Conservation (phyloP, 2,888 invertebrate species). For the Drosophila tripunctata region DNA sequence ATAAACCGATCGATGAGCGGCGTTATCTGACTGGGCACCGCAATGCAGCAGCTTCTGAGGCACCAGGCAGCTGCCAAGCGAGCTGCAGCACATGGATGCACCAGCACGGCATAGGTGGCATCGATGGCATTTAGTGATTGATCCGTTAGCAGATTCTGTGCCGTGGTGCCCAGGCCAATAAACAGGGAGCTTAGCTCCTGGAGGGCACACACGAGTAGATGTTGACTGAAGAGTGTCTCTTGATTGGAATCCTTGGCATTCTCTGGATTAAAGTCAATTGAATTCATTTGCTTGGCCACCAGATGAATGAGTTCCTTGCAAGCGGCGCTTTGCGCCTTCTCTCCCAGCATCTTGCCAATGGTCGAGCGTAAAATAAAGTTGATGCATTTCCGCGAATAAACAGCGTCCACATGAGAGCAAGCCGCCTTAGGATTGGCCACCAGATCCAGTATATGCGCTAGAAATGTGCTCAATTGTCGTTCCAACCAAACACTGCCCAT, state of each 20-base stretch:
- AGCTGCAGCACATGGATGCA: slow-evolving; percentile 97
- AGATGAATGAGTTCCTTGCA: slow-evolving; percentile 97
- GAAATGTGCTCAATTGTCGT: slow-evolving; percentile 92
- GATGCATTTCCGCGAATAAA: slow-evolving; percentile 98
- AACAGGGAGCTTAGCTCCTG: slow-evolving; percentile 96
- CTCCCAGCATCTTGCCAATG: slow-evolving; percentile 96
- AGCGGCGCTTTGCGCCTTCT: slow-evolving; percentile 98
- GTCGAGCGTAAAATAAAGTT: slow-evolving; percentile 96
- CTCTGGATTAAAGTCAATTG: slow-evolving; percentile 95
- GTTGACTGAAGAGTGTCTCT: slow-evolving; percentile 95
- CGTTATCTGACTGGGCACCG: slow-evolving; percentile 97
- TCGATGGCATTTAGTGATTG: slow-evolving; percentile 90
- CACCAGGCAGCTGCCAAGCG: slow-evolving; percentile 98
- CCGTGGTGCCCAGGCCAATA: slow-evolving; percentile 96
- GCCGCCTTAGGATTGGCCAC: slow-evolving; percentile 98
- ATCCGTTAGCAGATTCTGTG: slow-evolving; percentile 95
- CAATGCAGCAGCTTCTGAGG: slow-evolving; percentile 93
- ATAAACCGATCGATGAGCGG: slow-evolving; percentile 96
- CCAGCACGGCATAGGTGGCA: slow-evolving; percentile 88
- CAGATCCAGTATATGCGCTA: slow-evolving; percentile 95
- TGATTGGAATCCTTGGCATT: slow-evolving; percentile 96
- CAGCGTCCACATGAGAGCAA: slow-evolving; percentile 98
- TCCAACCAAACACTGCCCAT: slow-evolving; percentile 98
- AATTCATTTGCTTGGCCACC: slow-evolving; percentile 97
- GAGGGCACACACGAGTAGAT: slow-evolving; percentile 95